Conservation (phyloP, 2,888 invertebrate species). For the Drosophila meridionalis region DNA sequence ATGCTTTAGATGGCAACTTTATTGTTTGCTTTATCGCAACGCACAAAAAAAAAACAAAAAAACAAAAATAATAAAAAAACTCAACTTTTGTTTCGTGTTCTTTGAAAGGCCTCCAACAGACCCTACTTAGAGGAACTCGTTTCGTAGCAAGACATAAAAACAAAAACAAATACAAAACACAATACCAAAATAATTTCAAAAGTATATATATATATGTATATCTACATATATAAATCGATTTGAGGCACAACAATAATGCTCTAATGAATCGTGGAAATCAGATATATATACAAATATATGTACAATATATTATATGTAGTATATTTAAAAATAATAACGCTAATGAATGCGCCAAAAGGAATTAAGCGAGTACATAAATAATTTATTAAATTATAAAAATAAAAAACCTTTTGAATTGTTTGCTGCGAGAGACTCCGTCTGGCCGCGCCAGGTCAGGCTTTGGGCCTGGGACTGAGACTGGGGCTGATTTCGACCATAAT, state of each 20-base stretch:
- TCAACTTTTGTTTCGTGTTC: conserved; percentile 63
- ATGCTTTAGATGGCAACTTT: conserved; percentile 73
- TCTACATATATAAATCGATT: conserved; percentile 33
- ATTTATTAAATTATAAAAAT: conserved; percentile 65
- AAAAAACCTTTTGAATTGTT: conserved; percentile 58
- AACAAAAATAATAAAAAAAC: conserved; percentile 15
- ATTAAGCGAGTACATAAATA: conserved; percentile 72
- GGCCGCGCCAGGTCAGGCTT: neutral
- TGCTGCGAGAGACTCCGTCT: conserved; percentile 19
- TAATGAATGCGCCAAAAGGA: conserved; percentile 39
- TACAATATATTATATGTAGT: conserved; percentile 14
- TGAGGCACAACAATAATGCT: conserved; percentile 62
- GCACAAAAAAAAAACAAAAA: conserved; percentile 29
- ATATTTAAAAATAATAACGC: conserved; percentile 51
- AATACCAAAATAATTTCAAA: conserved; percentile 43
- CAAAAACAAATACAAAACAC: conserved; percentile 17
- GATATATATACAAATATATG: conserved; percentile 28
- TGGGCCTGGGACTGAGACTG: conserved; percentile 1
- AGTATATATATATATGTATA: conserved; percentile 16
- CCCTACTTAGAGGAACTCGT: conserved; percentile 62
- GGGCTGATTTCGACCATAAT: conserved; percentile 65
- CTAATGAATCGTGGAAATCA: conserved; percentile 65
- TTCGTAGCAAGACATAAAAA: conserved; percentile 25
- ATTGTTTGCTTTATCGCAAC: conserved; percentile 68
- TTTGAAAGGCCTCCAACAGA: conserved; percentile 46